phyloP scores from a whole-genome alignment of 2,113 vertebrate species.

The Clarias macrocephalus region DNA sequence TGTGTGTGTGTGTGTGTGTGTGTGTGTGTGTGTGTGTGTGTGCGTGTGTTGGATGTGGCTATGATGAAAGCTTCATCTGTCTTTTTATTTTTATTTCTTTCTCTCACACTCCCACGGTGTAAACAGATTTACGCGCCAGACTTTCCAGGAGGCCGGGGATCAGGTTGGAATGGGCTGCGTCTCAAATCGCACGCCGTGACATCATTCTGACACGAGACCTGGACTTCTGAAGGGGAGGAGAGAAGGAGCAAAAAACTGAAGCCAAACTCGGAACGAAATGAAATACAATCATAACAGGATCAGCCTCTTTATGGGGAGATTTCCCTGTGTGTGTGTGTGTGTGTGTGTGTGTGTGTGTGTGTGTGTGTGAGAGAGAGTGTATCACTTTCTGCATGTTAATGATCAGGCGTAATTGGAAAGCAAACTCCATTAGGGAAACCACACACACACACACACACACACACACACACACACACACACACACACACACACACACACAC shows the following conservation, averaged over 20 bases:
- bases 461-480: conserved; percentile 1
- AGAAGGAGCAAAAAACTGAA: background rate
- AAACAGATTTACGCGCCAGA: background rate
- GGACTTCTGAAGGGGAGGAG: conserved; percentile 11
- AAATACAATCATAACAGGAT: conserved; percentile 6
- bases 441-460: background rate
- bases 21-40: conserved; percentile 26
- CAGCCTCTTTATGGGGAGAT: conserved; percentile 3
- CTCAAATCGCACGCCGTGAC: conserved; percentile 27
- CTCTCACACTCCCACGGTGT: background rate
- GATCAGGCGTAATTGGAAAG: conserved; percentile 14
- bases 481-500: conserved; percentile 17
- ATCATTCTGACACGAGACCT: conserved; percentile 18
- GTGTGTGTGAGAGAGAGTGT: background rate
- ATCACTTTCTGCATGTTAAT: conserved; percentile 12
- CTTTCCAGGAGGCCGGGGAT: conserved; percentile 14
- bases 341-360: background rate
- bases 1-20: too few relatives aligned
- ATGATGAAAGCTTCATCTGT: background rate
- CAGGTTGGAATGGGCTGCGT: conserved; percentile 23
- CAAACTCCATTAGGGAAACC: conserved; percentile 2
- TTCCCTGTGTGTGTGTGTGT: background rate
- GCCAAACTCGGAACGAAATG: background rate
- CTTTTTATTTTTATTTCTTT: conserved; percentile 25
- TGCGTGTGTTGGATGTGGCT: background rate